Evolutionary conservation across 2,797 vertebrate genomes (phyloP), one percentile per base, ranked within the genome.

Genomic region (Amblyraja radiata): DNA sequence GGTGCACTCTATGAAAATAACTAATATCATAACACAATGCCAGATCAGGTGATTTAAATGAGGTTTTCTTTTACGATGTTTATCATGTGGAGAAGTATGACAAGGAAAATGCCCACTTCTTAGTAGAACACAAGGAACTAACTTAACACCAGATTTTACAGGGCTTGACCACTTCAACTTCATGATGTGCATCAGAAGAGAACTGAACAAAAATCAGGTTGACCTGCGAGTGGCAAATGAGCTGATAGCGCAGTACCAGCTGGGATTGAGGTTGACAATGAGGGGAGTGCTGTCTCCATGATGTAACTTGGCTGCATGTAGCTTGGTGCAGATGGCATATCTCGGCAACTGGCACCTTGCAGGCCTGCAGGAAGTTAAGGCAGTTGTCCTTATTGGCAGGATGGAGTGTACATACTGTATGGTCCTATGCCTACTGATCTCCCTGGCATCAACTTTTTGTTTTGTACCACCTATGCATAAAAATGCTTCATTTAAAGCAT

Each of bases 331-430:
- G 84, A 88, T 88, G 84, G 84, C 63, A 88, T 65, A 88, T n/a
- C 84, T 68, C n/a, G 21, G 84, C 84, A 88, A 88, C 61, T 88
- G 84, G 63, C 84, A 88, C n/a, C 61, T 88, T 88, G 84, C 84
- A 65, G 84, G 84, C n/a, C 84, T 16, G 36, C 84, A 88, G 84
- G 84, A 88, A 88, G 84, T 63, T 54, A 63, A 36, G 63, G 63
- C 84, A 88, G 84, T 88, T 88, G 63, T 88, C 84, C 84, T 88
- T 88, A 88, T 88, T 88, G 84, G 84, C 63, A 88, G 63, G 84
- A 68, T 3, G 84, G n/a, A 65, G 61, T 88, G 84, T 63, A 36
- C 84, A 88, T 88, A 6, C 46, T 54, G 46, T 54, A 88, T 88
- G 84, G 84, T 68, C 84, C 84, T 32, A 32, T 21, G 61, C 84